Percentiles rank a stretch among this genome's conserved stretches.
Conservation (phyloP, 2,797 vertebrate genomes). For the Esox masquinongy region DNA sequence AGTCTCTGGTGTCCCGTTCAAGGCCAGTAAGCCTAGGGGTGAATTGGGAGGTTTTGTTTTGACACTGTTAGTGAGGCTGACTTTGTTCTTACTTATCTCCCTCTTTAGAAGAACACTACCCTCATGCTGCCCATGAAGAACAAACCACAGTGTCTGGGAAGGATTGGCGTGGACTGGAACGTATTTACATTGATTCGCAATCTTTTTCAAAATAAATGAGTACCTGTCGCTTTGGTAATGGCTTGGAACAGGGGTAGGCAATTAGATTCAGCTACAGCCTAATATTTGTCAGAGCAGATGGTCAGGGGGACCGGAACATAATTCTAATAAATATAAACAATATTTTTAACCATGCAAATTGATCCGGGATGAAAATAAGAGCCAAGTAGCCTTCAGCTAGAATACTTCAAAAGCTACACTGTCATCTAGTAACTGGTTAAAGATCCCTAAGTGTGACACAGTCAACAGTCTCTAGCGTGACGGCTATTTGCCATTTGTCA, state of each 20-base stretch:
- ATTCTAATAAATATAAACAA: too few relatives aligned
- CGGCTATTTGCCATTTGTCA: neutral
- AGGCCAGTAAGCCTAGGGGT: constrained; percentile 47
- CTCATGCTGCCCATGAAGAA: constrained; percentile 15
- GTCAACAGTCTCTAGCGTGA: neutral
- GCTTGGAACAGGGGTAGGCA: too few relatives aligned
- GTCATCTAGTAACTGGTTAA: too few relatives aligned
- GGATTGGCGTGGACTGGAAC: neutral
- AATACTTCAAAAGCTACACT: too few relatives aligned
- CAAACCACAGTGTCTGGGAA: neutral
- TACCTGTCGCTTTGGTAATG: neutral
- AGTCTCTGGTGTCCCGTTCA: constrained; percentile 57
- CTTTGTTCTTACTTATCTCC: constrained; percentile 75
- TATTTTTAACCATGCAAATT: too few relatives aligned
- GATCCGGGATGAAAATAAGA: too few relatives aligned
- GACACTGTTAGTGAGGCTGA: constrained; percentile 56
- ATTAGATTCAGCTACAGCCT: too few relatives aligned
- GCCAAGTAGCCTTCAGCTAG: too few relatives aligned
- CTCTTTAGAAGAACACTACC: constrained; percentile 38
- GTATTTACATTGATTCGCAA: neutral
- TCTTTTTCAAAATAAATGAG: neutral
- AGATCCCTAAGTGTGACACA: too few relatives aligned
- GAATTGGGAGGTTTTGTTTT: constrained; percentile 70
- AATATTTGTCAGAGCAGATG: too few relatives aligned
- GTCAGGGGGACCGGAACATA: too few relatives aligned